Evolutionary conservation across 2,113 vertebrate genomes (phyloP), one percentile per base, ranked within the genome.

Genomic region (Dasyurus viverrinus): DNA sequence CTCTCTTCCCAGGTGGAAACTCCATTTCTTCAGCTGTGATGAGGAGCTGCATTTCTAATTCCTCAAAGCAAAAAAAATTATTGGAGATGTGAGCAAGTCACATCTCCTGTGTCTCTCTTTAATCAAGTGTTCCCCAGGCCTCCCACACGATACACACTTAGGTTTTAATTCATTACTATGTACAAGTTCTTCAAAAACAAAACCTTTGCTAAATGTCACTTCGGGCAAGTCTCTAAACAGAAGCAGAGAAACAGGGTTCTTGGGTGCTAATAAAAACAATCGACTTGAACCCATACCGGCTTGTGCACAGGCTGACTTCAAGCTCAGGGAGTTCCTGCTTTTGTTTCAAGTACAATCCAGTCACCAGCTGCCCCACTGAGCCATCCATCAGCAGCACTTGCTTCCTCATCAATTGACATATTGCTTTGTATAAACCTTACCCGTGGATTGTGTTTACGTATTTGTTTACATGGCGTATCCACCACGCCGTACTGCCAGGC

Each of bases 21-120:
- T 36, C 55, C 42, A 91, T 54, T 95, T 95, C 98, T 98, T 97
- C 98, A 47, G 94, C 97, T 97, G 96, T 98, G 91, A 96, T 92
- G 94, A 98, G 95, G 97, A 98, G 97, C 96, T 99, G 98, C 98
- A 98, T 98, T 97, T 98, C 97, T 98, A 98, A 99, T 99, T 99
- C 97, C 97, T 98, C 97, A 98, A 97, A 98, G 96, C 48, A 95
- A 97, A 98, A 98, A 89, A 76, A 94, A 89, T 16, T 84, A 97
- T 97, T 94, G 96, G 90, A 95, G 97, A 97, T 90, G 95, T 94
- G 98, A 98, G 95, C 96, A 97, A 96, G 60, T 95, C 93, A 8
- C 76, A 93, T 95, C 92, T 95, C 68, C 92, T 97, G 93, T 93
- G 50, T 53, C 23, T 94, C 48, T 55, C 54, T 90, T 96, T 95